Evolutionary conservation across 2,888 invertebrate genomes (phyloP), one percentile per base, ranked within the genome.

Genomic region (Cryptocheilus praepositus): DNA sequence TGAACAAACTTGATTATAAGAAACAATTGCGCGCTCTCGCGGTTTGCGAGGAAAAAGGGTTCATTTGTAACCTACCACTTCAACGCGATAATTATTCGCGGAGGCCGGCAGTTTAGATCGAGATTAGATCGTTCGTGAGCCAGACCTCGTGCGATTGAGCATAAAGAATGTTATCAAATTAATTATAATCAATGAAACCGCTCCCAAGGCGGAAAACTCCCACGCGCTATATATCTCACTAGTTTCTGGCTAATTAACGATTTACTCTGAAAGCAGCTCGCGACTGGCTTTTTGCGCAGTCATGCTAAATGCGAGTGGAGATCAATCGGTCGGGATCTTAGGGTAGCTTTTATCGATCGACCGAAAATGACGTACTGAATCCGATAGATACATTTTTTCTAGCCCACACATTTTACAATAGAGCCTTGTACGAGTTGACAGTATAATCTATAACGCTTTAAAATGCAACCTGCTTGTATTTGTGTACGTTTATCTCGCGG

Each of bases 241-340:
- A 64, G 64, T 52, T 66, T 67, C 65, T 46, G 66, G 59, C 52
- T 62, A 76, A 76, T 73, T 76, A 75, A 66, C 64, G 61, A 76
- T 78, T 70, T 71, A 68, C 67, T 36, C 61, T 49, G 61, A 28
- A 18, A 36, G 45, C 62, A 71, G 67, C 44, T 70, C 55, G 49
- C 44, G 61, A 62, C 54, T 60, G 60, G 64, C 56, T 64, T 64
- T 62, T 73, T 57, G 55, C 61, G 52, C 21, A 25, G 25, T 25
- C 25, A 25, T 60, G 55, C 28, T 52, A 5, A 25, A 25, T 25
- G 18, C 28, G 57, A 19, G 36, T 57, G 22, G 16, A 53, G 15
- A 63, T 62, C 53, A 54, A 66, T 67, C 71, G 71, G 70, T 46
- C 62, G 51, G 49, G 64, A 68, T 64, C 67, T 43, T 28, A 15